These are phyloP conservation scores for Uropetala carovei DNA, from an alignment of 2,888 invertebrate species.

Conservation along the genomic window DNA sequence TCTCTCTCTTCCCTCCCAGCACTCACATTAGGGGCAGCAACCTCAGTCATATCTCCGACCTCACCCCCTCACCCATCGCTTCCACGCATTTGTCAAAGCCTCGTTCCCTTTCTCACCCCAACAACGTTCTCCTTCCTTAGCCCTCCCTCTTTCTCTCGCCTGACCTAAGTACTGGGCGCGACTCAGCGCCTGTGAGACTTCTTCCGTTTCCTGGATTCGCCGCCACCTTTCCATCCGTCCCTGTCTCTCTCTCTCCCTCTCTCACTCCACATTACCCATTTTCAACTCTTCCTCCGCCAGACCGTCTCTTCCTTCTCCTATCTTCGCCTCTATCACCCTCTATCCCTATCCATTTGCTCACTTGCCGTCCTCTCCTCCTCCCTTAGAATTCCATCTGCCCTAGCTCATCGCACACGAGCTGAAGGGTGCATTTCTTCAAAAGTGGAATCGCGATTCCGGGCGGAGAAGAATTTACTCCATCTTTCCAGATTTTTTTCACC, in stretches of 20 bases:
- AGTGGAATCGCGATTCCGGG: not conserved
- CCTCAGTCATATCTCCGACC: not conserved
- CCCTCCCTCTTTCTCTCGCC: no score
- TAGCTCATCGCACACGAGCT: not conserved
- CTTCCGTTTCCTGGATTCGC: no score
- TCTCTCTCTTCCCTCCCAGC: not conserved
- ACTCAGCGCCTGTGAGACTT: no score
- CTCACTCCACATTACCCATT: no score
- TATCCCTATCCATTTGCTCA: not conserved
- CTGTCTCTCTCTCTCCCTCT: no score
- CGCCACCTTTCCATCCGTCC: no score
- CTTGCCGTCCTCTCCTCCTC: not conserved
- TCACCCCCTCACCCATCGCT: not conserved
- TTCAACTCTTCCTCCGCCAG: not conserved
- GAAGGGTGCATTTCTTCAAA: not conserved
- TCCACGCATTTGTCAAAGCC: conserved; percentile 9
- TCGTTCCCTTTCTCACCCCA: no score
- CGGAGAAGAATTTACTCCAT: no score
- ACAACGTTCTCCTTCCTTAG: no score
- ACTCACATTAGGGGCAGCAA: not conserved
- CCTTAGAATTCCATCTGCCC: not conserved
- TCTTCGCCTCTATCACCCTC: no score
- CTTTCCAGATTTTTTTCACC: not conserved
- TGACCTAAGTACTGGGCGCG: no score
- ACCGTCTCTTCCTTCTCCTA: not conserved